A percentile compares a stretch with the other conserved stretches of the same genome.
Evolutionary conservation across 2,888 invertebrate species (phyloP).

Genomic region (Lochmaea capreae): DNA sequence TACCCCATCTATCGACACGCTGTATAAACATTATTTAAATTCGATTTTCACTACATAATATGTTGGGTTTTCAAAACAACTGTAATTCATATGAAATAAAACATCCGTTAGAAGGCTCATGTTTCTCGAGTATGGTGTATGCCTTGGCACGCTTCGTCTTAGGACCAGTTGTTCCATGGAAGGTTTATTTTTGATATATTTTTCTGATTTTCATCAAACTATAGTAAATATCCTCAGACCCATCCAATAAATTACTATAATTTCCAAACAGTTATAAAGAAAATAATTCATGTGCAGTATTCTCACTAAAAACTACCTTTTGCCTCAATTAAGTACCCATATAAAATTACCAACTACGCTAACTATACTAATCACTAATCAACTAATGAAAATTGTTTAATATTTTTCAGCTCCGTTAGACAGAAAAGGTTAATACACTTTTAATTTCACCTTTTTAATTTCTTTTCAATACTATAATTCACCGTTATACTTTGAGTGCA

Average conservation of each 20-base stretch:
- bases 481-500: not conserved
- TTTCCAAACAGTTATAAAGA: constrained; percentile 23
- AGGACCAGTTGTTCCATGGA: too few relatives aligned
- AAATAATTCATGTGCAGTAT: constrained; percentile 28
- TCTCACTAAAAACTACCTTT: constrained; percentile 28
- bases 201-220: not conserved
- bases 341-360: constrained; percentile 40
- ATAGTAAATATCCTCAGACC: not conserved
- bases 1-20: too few relatives aligned
- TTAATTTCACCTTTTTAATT: constrained; percentile 34
- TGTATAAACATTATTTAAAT: too few relatives aligned
- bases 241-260: constrained; percentile 28
- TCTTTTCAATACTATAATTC: not conserved
- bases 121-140: too few relatives aligned
- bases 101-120: too few relatives aligned
- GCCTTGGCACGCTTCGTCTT: too few relatives aligned
- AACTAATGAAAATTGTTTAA: constrained; percentile 42
- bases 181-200: too few relatives aligned
- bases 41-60: too few relatives aligned
- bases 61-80: too few relatives aligned
- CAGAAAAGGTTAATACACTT: constrained; percentile 49
- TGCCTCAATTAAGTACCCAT: constrained; percentile 32
- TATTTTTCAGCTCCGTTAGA: constrained; percentile 51
- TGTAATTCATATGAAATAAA: too few relatives aligned
- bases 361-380: constrained; percentile 33